Evolutionary conservation across 2,113 vertebrate genomes (phyloP).

Genomic region (Eira barbara): DNA sequence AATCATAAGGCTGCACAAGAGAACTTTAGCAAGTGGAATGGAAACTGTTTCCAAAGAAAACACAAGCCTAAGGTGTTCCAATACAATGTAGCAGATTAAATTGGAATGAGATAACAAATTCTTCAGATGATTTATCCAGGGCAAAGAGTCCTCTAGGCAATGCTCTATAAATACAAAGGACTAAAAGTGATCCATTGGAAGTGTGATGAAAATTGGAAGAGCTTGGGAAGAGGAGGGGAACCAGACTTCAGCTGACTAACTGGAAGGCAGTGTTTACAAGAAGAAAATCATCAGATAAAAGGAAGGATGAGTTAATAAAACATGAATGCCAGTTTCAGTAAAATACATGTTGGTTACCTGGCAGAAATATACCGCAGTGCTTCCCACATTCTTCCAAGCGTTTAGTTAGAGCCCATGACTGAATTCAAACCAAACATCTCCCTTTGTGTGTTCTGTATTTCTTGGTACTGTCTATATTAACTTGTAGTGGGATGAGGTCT

Average conservation of each 20-base stretch:
- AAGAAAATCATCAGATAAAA: neutral
- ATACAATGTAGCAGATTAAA: neutral
- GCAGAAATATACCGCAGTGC: neutral
- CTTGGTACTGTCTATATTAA: neutral
- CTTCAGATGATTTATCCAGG: neutral
- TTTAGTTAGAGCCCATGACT: neutral
- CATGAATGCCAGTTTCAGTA: neutral
- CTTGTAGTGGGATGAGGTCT: neutral
- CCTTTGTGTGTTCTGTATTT: neutral
- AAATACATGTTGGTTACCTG: neutral
- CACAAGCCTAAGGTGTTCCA: neutral
- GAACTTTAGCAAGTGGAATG: neutral
- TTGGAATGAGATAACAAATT: neutral
- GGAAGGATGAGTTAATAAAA: neutral
- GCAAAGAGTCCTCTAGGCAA: neutral
- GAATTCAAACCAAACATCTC: neutral
- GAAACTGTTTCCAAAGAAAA: neutral
- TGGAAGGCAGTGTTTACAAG: neutral
- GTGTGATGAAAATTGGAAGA: neutral
- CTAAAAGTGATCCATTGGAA: neutral
- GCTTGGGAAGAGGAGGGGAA: neutral
- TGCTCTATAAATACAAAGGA: neutral
- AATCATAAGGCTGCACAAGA: neutral
- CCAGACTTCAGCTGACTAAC: neutral
- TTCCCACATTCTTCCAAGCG: neutral